Evolutionary conservation across 2,113 vertebrate genomes (phyloP), one percentile per base, ranked within the genome.

Genomic region (Grallaria varia): DNA sequence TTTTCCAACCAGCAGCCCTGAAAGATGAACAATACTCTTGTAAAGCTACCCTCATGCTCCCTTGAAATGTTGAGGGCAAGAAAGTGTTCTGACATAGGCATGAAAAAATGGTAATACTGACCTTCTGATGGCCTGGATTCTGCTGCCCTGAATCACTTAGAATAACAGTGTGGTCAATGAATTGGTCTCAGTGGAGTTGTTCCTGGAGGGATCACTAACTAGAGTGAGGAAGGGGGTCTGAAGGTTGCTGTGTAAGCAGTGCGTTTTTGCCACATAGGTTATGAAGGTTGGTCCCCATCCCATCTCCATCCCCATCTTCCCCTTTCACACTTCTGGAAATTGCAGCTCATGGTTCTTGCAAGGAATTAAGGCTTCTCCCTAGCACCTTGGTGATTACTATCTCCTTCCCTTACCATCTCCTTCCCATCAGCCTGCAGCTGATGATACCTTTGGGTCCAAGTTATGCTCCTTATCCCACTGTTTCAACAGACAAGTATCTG

Each of bases 241-340:
- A 60, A 75, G 23, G 62, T 56, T 5, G 1, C 25, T 2, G 1
- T 55, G 23, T 35, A 42, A 85, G 30, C 27, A n/a, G 20, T 18
- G 13, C 33, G 33, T 5, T 40, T 87, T 80, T 80, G 24, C 59
- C 40, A 53, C 14, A 31, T 28, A 35, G 5, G 53, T 12, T 23
- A 59, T 0, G 0, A 27, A 55, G 35, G 13, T 47, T 14, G n/a
- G 12, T 50, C 28, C 16, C 30, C 8, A 28, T 30, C 10, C 45
- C 47, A 47, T 47, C 44, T 45, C 18, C 19, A 45, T 45, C 44
- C 14, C 37, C 17, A n/a, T 66, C 15, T 47, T 50, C 74, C 64
- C 45, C 8, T 31, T 83, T 93, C 40, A 82, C 42, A 55, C 42
- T 60, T 27, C 20, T 59, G 21, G 27, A 19, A 75, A 27, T 12